These are phyloP conservation scores for Drosophila tsacasi DNA, from an alignment of 1,140 invertebrate species.

Conservation along the genomic window DNA sequence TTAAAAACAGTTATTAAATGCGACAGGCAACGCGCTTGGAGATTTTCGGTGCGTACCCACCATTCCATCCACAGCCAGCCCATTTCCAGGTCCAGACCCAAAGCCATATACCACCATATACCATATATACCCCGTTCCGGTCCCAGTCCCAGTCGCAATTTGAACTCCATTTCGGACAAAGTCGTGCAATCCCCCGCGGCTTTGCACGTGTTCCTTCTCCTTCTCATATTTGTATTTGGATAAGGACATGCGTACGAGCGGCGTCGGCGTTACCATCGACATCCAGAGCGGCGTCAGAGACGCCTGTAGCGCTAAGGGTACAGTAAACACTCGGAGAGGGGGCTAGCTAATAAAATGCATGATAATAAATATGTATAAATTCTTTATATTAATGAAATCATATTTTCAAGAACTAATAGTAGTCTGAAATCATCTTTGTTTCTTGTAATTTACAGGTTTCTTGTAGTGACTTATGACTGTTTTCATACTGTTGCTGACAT, in stretches of 20 bases:
- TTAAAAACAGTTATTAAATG: constrained; percentile 84
- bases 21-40: constrained; percentile 81
- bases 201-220: constrained; percentile 79
- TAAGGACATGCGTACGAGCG: constrained; percentile 80
- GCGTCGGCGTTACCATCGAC: constrained; percentile 51
- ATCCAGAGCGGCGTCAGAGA: constrained; percentile 33
- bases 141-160: constrained; percentile 39
- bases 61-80: constrained; percentile 40
- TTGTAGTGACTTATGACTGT: constrained; percentile 2
- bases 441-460: neutral
- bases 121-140: constrained; percentile 13
- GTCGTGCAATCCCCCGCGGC: constrained; percentile 83
- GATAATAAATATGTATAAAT: neutral
- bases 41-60: constrained; percentile 72
- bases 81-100: constrained; percentile 27
- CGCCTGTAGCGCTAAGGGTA: constrained; percentile 28
- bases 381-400: neutral
- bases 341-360: neutral
- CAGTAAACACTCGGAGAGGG: neutral
- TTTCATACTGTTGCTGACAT: constrained; percentile 43
- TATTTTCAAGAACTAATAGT: neutral
- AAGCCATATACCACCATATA: constrained; percentile 9
- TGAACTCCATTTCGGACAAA: constrained; percentile 57
- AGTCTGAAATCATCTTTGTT: accelerated
- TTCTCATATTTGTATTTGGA: constrained; percentile 64